A percentile compares a stretch with the other conserved stretches of the same genome.
These are phyloP conservation scores for Rhinoraja longicauda DNA, from an alignment of 2,797 vertebrate genomes.

Conservation along the genomic window DNA sequence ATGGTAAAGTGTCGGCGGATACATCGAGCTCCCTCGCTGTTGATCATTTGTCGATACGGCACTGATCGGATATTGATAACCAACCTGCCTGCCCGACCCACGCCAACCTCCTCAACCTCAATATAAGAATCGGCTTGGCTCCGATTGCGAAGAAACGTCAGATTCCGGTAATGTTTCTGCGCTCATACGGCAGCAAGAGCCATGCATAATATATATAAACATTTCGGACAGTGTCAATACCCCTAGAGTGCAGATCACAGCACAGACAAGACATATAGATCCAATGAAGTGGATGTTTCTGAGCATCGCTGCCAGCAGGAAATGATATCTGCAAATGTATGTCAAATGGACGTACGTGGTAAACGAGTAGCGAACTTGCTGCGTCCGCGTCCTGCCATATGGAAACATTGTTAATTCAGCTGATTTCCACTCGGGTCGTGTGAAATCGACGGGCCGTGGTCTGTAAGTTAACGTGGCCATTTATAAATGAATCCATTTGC, in stretches of 20 bases:
- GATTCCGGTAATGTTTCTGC: background rate
- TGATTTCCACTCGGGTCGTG: background rate
- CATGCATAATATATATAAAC: background rate
- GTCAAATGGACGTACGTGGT: too few relatives aligned
- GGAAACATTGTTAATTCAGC: background rate
- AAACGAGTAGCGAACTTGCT: background rate
- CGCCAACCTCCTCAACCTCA: background rate
- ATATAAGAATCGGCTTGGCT: background rate
- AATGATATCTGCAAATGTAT: background rate
- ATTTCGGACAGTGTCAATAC: background rate
- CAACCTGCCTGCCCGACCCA: background rate
- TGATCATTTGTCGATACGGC: background rate
- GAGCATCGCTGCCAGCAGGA: background rate
- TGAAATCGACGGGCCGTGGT: background rate
- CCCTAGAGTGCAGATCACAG: background rate
- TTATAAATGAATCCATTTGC: background rate
- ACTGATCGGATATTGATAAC: background rate
- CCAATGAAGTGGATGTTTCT: background rate
- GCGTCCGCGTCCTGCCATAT: background rate
- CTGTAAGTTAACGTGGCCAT: background rate
- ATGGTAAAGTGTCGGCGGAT: too few relatives aligned
- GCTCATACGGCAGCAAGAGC: background rate
- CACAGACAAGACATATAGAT: background rate
- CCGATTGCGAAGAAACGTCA: background rate
- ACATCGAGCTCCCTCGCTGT: background rate